phyloP scores from a whole-genome alignment of 2,113 vertebrate species.

The Proteles cristata region DNA sequence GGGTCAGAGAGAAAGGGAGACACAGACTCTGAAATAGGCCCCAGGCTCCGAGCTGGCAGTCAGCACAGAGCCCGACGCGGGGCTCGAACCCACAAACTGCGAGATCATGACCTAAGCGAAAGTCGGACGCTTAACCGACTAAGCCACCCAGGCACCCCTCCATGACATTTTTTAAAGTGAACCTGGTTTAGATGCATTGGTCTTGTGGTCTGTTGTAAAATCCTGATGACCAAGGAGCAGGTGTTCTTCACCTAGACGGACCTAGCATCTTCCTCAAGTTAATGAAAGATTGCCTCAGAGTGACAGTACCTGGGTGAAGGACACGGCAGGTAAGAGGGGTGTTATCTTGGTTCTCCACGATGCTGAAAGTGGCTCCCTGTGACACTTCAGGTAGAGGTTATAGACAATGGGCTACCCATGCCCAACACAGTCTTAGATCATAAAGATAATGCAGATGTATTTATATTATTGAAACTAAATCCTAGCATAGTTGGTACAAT shows the following conservation, averaged over 20 bases:
- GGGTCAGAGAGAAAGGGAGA: too few species aligned
- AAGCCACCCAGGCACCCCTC: too few species aligned
- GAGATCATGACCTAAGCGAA: too few species aligned
- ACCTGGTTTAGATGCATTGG: background rate
- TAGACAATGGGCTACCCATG: accelerated
- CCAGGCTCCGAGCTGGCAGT: too few species aligned
- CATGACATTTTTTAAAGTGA: background rate
- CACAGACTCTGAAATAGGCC: too few species aligned
- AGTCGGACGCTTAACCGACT: too few species aligned
- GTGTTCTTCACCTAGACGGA: accelerated
- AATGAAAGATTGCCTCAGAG: background rate
- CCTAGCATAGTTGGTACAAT: accelerated
- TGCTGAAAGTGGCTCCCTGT: accelerated
- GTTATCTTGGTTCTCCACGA: background rate
- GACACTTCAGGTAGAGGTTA: too few species aligned
- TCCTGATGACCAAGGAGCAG: too few species aligned
- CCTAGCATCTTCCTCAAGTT: background rate
- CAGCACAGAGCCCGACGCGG: too few species aligned
- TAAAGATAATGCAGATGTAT: accelerated
- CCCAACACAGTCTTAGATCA: accelerated
- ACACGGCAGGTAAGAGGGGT: accelerated
- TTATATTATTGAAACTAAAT: background rate
- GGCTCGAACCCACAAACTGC: too few species aligned
- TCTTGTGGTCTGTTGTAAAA: background rate
- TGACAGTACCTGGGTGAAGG: accelerated